Percentiles rank a stretch among this genome's conserved stretches.
Conservation (phyloP, 2,797 vertebrate species). For the Enteromius viviparus region DNA sequence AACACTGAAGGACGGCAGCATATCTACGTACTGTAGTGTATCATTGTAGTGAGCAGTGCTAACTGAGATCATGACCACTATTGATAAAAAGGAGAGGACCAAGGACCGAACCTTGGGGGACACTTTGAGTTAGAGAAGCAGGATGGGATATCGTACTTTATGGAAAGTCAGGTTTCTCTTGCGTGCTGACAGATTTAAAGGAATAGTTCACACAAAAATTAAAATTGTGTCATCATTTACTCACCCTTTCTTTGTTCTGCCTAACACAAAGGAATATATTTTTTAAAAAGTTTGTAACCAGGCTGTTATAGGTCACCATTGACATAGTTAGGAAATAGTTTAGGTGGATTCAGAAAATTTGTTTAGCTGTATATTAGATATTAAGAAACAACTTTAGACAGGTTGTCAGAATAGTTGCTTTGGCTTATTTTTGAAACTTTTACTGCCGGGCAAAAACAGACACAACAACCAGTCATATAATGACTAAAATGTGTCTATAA, state of each 20-base stretch:
- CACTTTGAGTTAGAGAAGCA: neutral
- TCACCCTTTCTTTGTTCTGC: too few species aligned
- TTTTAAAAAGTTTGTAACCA: too few species aligned
- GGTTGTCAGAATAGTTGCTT: neutral
- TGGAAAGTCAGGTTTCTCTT: neutral
- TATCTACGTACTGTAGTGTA: neutral
- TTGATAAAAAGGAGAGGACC: neutral
- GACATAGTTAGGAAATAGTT: too few species aligned
- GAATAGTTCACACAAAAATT: too few species aligned
- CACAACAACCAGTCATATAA: neutral
- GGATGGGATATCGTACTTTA: neutral
- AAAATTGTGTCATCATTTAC: too few species aligned
- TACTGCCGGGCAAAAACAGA: neutral
- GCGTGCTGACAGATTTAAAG: neutral
- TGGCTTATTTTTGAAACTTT: neutral
- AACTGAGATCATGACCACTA: neutral
- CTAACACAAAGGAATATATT: too few species aligned
- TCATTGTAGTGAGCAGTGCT: neutral
- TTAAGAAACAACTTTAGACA: neutral
- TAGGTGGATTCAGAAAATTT: neutral
- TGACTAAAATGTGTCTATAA: neutral
- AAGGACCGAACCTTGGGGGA: neutral
- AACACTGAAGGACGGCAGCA: neutral
- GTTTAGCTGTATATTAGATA: neutral
- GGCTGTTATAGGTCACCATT: too few species aligned